A percentile compares a stretch with the other conserved stretches of the same genome.
Evolutionary conservation across 1,140 invertebrate genomes (phyloP).

Genomic region (Drosophila fuyamai): DNA sequence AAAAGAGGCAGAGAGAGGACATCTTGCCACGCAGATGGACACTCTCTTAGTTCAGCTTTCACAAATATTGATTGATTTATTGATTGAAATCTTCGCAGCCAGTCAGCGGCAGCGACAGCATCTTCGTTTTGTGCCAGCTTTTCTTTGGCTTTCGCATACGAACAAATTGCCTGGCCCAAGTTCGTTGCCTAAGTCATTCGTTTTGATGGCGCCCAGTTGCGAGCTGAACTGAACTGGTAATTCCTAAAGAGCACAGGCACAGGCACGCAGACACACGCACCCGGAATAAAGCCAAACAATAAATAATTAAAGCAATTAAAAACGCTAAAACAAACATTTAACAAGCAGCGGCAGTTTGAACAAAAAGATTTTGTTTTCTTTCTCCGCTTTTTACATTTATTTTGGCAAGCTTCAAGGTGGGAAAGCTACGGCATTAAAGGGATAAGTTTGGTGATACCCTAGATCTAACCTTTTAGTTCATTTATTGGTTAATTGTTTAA

Average conservation of each 20-base stretch:
- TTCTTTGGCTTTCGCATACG: slow-evolving; percentile 39
- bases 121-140: slow-evolving; percentile 38
- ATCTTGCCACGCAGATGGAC: slow-evolving; percentile 53
- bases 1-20: slow-evolving; percentile 26
- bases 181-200: slow-evolving; percentile 79
- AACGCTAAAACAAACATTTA: slow-evolving; percentile 83
- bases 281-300: slow-evolving; percentile 63
- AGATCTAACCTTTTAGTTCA: no score
- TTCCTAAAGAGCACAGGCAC: slow-evolving; percentile 27
- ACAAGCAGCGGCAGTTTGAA: slow-evolving; percentile 74
- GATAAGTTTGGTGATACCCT: slow-evolving; percentile 17
- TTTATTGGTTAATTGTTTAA: no score
- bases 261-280: slow-evolving; percentile 10
- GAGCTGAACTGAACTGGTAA: slow-evolving; percentile 49
- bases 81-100: slow-evolving; percentile 76
- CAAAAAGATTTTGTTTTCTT: slow-evolving; percentile 49
- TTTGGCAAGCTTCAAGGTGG: slow-evolving; percentile 29
- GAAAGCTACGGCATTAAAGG: neutral
- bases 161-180: slow-evolving; percentile 53
- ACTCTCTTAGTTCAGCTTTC: slow-evolving; percentile 71
- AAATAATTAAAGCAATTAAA: slow-evolving; percentile 84
- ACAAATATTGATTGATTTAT: slow-evolving; percentile 83
- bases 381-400: slow-evolving; percentile 22
- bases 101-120: slow-evolving; percentile 39
- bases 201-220: slow-evolving; percentile 68